These are phyloP conservation scores for Agraylea sexmaculata DNA, from an alignment of 1,140 invertebrate genomes.

Conservation along the genomic window DNA sequence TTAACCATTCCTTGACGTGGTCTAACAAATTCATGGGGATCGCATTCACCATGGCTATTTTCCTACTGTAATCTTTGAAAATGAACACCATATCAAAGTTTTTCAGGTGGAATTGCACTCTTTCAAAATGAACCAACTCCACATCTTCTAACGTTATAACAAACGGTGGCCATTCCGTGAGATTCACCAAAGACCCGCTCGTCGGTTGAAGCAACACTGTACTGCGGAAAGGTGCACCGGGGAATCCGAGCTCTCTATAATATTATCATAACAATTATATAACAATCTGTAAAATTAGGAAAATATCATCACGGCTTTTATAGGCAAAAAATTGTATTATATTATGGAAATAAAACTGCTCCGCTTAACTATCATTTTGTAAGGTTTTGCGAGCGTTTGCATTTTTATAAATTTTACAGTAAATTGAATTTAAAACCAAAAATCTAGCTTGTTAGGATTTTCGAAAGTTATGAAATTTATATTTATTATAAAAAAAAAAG, in stretches of 20 bases:
- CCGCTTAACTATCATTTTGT: too few relatives aligned
- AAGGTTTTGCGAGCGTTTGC: too few relatives aligned
- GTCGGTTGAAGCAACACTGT: constrained; percentile 96
- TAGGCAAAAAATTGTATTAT: too few relatives aligned
- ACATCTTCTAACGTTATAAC: constrained; percentile 96
- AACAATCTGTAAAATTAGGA: neutral
- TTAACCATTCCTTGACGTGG: constrained; percentile 98
- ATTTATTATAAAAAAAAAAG: neutral
- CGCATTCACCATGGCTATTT: constrained; percentile 92
- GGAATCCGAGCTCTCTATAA: constrained; percentile 83
- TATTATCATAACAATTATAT: too few relatives aligned
- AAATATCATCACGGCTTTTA: too few relatives aligned
- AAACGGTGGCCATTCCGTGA: constrained; percentile 99
- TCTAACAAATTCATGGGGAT: constrained; percentile 98
- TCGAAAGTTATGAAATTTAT: neutral
- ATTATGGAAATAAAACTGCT: too few relatives aligned
- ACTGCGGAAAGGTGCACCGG: constrained; percentile 93
- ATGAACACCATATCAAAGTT: constrained; percentile 99
- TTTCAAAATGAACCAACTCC: constrained; percentile 96
- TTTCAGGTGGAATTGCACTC: constrained; percentile 96
- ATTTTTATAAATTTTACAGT: too few relatives aligned
- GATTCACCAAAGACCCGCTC: constrained; percentile 89
- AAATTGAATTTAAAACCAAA: too few relatives aligned
- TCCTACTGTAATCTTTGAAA: constrained; percentile 94
- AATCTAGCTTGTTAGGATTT: neutral